These are phyloP conservation scores for Chymomyza costata DNA, from an alignment of 1,140 invertebrate genomes.

Conservation along the genomic window DNA sequence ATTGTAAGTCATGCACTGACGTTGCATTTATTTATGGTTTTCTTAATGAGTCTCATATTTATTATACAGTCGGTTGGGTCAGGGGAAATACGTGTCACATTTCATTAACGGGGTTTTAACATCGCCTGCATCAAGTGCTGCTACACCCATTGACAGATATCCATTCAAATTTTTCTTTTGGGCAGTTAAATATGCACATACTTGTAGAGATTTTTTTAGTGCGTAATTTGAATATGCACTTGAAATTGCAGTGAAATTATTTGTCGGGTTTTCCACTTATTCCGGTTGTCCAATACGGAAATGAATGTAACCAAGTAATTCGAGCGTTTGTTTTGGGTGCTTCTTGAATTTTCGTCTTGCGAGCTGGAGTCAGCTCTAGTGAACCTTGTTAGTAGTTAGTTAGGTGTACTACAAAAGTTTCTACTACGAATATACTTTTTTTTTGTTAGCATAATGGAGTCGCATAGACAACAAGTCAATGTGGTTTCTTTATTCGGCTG, in stretches of 20 bases:
- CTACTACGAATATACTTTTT: too few relatives aligned
- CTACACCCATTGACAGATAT: too few relatives aligned
- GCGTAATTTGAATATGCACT: constrained; percentile 71
- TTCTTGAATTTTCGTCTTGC: background rate
- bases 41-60: constrained; percentile 74
- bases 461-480: too few relatives aligned
- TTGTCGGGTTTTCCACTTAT: constrained; percentile 56
- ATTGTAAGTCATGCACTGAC: constrained; percentile 70
- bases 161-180: constrained; percentile 46
- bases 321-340: constrained; percentile 36
- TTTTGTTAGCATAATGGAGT: too few relatives aligned
- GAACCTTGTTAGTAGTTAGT: too few relatives aligned
- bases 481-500: too few relatives aligned
- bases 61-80: constrained; percentile 52
- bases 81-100: constrained; percentile 68
- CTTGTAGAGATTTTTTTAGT: constrained; percentile 8
- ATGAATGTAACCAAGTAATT: constrained; percentile 46
- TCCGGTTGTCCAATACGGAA: constrained; percentile 56
- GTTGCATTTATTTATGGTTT: constrained; percentile 71
- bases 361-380: too few relatives aligned
- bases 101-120: constrained; percentile 57
- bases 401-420: too few relatives aligned
- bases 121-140: background rate
- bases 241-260: constrained; percentile 69
- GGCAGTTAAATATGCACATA: constrained; percentile 45